Evolutionary conservation across 2,888 invertebrate genomes (phyloP).

Genomic region (Limnephilus auricula): DNA sequence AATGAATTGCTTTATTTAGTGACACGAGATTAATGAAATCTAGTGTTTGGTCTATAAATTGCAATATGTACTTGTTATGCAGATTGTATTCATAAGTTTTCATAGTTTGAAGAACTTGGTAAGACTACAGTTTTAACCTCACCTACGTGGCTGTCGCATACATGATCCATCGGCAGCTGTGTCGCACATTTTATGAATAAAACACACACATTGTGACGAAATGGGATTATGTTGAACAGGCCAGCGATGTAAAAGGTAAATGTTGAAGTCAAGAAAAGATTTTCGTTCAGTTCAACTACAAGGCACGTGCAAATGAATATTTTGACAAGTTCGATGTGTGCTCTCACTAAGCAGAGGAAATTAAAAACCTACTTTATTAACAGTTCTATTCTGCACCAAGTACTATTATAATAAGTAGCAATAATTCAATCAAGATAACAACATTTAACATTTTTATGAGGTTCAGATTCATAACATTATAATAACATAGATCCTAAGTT

Average conservation of each 20-base stretch:
- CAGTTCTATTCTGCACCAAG: neutral
- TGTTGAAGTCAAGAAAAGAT: neutral
- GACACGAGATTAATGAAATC: neutral
- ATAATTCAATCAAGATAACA: neutral
- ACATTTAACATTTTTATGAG: neutral
- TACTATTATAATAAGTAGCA: neutral
- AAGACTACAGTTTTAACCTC: too few species aligned
- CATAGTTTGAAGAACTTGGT: too few species aligned
- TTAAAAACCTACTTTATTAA: neutral
- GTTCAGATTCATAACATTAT: neutral
- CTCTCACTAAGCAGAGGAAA: neutral
- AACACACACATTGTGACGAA: too few species aligned
- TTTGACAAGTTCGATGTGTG: neutral
- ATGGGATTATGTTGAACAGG: too few species aligned
- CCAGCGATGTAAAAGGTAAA: too few species aligned
- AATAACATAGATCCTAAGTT: neutral
- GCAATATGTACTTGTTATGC: neutral
- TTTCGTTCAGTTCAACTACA: neutral
- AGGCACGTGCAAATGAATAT: constrained; percentile 28
- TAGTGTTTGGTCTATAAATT: neutral
- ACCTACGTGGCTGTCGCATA: too few species aligned
- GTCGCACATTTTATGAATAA: too few species aligned
- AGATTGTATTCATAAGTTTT: neutral
- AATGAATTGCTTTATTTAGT: neutral
- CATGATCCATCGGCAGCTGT: too few species aligned